phyloP scores from a whole-genome alignment of 2,113 vertebrate genomes.

The Sturnus vulgaris region DNA sequence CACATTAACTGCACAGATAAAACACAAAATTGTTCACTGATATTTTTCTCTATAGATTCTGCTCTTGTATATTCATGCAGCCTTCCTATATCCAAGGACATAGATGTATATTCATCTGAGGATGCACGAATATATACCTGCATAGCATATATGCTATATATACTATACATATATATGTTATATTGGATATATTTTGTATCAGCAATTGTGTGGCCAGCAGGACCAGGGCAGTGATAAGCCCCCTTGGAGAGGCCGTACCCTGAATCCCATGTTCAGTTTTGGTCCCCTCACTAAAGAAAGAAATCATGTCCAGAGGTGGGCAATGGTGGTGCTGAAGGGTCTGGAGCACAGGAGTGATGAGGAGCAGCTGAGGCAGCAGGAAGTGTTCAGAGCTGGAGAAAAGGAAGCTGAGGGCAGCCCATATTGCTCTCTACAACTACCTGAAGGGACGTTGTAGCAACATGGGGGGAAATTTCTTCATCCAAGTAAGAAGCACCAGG shows the following conservation, averaged over 20 bases:
- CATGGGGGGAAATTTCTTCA: not conserved
- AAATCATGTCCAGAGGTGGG: not conserved
- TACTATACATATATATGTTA: not conserved
- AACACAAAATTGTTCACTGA: not conserved
- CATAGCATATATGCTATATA: too few species aligned
- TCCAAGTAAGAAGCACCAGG: not conserved
- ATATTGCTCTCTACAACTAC: not conserved
- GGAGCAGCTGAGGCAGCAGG: not conserved
- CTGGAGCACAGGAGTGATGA: not conserved
- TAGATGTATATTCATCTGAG: too few species aligned
- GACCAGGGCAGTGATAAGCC: too few species aligned
- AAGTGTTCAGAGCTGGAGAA: not conserved
- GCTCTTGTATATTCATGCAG: not conserved
- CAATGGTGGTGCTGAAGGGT: not conserved
- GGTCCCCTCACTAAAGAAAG: too few species aligned
- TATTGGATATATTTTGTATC: not conserved
- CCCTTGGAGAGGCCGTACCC: not conserved
- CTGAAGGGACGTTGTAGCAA: not conserved
- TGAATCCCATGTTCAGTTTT: accelerated
- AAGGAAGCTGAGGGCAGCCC: not conserved
- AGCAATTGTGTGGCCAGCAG: not conserved
- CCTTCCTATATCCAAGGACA: not conserved
- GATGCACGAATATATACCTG: too few species aligned
- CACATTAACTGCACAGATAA: not conserved
- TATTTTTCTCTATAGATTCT: not conserved